Conservation (phyloP, 1,140 invertebrate genomes). For the Phortica variegata region DNA sequence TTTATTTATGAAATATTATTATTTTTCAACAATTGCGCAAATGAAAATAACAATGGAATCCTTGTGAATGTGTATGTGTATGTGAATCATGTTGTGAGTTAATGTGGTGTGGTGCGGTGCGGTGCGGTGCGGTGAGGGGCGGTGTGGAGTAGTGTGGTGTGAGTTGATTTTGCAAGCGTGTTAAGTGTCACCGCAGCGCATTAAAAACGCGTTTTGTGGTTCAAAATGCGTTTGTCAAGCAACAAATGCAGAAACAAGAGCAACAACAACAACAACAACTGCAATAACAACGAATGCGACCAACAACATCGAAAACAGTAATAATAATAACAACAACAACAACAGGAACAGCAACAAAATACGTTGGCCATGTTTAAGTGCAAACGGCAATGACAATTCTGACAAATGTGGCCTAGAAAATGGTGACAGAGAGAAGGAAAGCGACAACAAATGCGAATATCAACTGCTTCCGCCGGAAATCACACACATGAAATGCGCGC, state of each 20-base stretch:
- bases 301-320: too few species aligned
- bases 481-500: constrained; percentile 14
- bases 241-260: too few species aligned
- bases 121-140: too few species aligned
- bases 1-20: constrained; percentile 41
- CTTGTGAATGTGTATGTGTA: too few species aligned
- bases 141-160: constrained; percentile 2
- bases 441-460: neutral
- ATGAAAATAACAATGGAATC: constrained; percentile 14
- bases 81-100: too few species aligned
- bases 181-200: neutral
- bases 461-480: constrained; percentile 34
- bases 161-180: neutral
- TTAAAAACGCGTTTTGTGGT: constrained; percentile 1
- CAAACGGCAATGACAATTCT: too few species aligned
- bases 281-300: too few species aligned
- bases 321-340: neutral
- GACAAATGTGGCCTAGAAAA: too few species aligned
- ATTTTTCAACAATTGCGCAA: constrained; percentile 26
- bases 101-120: neutral
- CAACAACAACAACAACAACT: too few species aligned
- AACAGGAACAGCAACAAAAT: neutral
- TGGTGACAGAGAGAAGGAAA: too few species aligned
- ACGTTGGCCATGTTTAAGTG: constrained; percentile 8
- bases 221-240: neutral